phyloP scores from a whole-genome alignment of 2,888 invertebrate species.

The Andrena camellia region DNA sequence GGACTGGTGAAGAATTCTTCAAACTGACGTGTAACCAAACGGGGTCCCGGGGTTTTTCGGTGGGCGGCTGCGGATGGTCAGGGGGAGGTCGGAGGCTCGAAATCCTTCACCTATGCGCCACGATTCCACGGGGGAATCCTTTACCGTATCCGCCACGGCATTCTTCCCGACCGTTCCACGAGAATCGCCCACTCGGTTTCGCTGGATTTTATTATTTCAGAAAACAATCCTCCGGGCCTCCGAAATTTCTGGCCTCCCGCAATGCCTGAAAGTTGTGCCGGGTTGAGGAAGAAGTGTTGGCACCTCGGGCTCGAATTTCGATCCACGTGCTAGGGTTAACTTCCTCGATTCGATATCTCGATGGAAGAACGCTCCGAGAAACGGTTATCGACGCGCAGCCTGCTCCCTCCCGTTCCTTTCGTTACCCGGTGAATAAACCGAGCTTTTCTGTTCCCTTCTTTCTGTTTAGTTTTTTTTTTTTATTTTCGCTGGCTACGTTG shows the following conservation, averaged over 20 bases:
- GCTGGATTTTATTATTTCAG: slow-evolving; percentile 31
- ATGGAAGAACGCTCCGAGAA: neutral
- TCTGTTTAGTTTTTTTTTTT: neutral
- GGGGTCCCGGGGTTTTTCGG: slow-evolving; percentile 74
- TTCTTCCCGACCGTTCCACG: slow-evolving; percentile 51
- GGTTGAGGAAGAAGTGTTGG: neutral
- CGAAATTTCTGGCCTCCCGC: neutral
- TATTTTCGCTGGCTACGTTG: slow-evolving; percentile 19
- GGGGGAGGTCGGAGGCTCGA: slow-evolving; percentile 64
- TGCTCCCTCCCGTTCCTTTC: slow-evolving; percentile 10
- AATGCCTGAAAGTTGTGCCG: neutral
- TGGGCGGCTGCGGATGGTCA: slow-evolving; percentile 60
- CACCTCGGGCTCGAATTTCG: neutral
- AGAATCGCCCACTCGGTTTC: slow-evolving; percentile 24
- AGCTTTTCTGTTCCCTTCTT: slow-evolving; percentile 4
- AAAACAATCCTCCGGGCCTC: slow-evolving; percentile 3
- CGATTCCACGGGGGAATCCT: slow-evolving; percentile 67
- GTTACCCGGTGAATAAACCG: slow-evolving; percentile 32
- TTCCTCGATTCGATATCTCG: neutral
- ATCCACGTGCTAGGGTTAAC: neutral
- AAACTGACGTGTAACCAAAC: slow-evolving; percentile 84
- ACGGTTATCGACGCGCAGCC: slow-evolving; percentile 12
- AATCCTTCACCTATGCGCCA: slow-evolving; percentile 76
- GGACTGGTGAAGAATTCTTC: slow-evolving; percentile 85
- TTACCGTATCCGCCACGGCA: slow-evolving; percentile 43